Evolutionary conservation across 2,888 invertebrate genomes (phyloP).

Genomic region (Petrophora chlorosata): DNA sequence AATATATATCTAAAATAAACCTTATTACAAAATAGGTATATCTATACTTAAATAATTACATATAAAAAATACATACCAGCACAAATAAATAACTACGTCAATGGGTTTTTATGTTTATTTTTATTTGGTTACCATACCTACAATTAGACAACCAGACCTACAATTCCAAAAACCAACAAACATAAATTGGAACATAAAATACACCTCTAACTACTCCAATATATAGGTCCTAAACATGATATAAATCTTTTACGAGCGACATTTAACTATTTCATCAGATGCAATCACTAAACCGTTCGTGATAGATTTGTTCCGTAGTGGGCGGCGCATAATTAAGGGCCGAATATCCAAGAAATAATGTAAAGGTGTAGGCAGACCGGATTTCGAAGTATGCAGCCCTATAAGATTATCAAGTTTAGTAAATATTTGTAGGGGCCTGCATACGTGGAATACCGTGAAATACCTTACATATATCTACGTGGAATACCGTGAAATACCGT

Average conservation of each 20-base stretch:
- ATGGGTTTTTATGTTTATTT: no score
- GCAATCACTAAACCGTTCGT: slow-evolving; percentile 19
- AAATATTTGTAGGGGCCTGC: neutral
- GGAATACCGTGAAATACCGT: no score
- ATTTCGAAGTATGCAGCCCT: slow-evolving; percentile 7
- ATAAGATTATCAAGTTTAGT: slow-evolving; percentile 4
- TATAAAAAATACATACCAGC: no score
- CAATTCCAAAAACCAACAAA: neutral
- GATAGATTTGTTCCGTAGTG: slow-evolving; percentile 5
- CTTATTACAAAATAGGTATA: no score
- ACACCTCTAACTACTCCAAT: neutral
- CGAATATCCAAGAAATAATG: slow-evolving; percentile 1
- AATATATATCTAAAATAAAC: no score
- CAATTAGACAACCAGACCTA: no score
- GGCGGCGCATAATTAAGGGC: slow-evolving; percentile 11
- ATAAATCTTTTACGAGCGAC: slow-evolving; percentile 15
- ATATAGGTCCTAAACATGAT: slow-evolving; percentile 15
- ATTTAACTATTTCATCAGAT: slow-evolving; percentile 29
- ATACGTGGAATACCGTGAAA: no score
- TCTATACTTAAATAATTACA: no score
- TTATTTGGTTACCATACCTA: no score
- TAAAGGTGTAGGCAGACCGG: slow-evolving; percentile 11
- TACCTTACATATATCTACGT: no score
- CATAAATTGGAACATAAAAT: neutral
- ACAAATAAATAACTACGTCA: no score